Conservation (phyloP, 2,888 invertebrate species). For the Acronicta leporina region DNA sequence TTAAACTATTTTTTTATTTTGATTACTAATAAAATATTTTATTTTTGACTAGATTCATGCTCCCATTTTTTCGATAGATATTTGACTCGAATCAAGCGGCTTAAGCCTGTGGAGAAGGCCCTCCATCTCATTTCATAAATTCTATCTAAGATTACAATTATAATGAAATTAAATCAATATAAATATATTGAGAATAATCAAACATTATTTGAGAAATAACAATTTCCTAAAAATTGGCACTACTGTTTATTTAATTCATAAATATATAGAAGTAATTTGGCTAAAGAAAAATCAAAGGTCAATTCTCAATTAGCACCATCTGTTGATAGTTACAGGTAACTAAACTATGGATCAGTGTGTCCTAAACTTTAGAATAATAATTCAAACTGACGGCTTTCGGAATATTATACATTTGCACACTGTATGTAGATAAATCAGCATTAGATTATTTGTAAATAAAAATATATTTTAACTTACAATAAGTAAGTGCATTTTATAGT, state of each 20-base stretch:
- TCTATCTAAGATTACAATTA: constrained; percentile 51
- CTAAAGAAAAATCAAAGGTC: constrained; percentile 30
- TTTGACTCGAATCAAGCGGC: not conserved
- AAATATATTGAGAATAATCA: not conserved
- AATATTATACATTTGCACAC: not conserved
- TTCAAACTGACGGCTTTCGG: no score
- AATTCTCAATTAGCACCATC: constrained; percentile 48
- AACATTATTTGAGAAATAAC: constrained; percentile 22
- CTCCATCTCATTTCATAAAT: constrained; percentile 41
- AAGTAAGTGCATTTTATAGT: not conserved
- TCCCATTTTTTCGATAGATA: not conserved
- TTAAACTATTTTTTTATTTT: no score
- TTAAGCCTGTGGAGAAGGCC: constrained; percentile 37
- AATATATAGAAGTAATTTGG: constrained; percentile 28
- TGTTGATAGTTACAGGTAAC: constrained; percentile 36
- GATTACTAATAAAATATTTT: no score
- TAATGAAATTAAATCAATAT: constrained; percentile 36
- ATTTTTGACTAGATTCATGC: not conserved
- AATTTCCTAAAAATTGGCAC: constrained; percentile 55
- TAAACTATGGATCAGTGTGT: constrained; percentile 26
- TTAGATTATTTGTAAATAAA: not conserved
- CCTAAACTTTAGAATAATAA: no score
- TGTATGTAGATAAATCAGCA: no score
- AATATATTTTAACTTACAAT: not conserved
- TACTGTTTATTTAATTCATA: constrained; percentile 38